A percentile compares a stretch with the other conserved stretches of the same genome.
Evolutionary conservation across 2,888 invertebrate genomes (phyloP).

Genomic region (Hesperia comma): DNA sequence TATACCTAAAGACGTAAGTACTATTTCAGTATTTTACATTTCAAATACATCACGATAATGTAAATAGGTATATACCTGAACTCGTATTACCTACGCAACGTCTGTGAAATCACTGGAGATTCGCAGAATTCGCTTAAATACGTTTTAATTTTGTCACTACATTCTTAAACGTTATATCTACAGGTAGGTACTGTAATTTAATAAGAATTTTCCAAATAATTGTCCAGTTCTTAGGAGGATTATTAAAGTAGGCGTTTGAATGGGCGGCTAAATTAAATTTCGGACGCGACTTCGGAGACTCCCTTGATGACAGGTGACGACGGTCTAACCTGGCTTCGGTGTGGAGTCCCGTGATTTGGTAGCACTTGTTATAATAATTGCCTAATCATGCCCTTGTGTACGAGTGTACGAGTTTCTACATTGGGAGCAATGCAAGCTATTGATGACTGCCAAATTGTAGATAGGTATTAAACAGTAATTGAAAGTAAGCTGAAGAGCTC

Average conservation of each 20-base stretch:
- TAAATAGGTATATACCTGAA: too few relatives aligned
- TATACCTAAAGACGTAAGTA: too few relatives aligned
- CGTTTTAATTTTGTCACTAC: neutral
- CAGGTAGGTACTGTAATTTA: conserved; percentile 12
- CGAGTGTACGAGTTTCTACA: too few relatives aligned
- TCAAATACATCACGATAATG: too few relatives aligned
- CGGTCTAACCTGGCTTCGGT: conserved; percentile 49
- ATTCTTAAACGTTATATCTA: neutral
- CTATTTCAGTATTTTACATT: too few relatives aligned
- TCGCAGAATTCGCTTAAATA: too few relatives aligned
- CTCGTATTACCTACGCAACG: too few relatives aligned
- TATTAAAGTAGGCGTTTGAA: conserved; percentile 57
- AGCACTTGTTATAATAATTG: neutral
- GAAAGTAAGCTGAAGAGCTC: too few relatives aligned
- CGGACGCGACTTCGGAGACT: conserved; percentile 52
- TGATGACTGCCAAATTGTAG: too few relatives aligned
- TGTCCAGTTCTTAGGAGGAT: conserved; percentile 43
- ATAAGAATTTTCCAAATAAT: conserved; percentile 27
- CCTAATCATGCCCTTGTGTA: neutral
- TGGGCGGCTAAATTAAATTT: conserved; percentile 73
- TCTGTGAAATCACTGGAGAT: too few relatives aligned
- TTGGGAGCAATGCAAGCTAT: too few relatives aligned
- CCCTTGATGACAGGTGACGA: conserved; percentile 71
- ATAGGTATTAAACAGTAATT: too few relatives aligned
- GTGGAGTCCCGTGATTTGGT: conserved; percentile 19